Conservation (phyloP, 2,888 invertebrate genomes). For the Drosophila paranaensis region DNA sequence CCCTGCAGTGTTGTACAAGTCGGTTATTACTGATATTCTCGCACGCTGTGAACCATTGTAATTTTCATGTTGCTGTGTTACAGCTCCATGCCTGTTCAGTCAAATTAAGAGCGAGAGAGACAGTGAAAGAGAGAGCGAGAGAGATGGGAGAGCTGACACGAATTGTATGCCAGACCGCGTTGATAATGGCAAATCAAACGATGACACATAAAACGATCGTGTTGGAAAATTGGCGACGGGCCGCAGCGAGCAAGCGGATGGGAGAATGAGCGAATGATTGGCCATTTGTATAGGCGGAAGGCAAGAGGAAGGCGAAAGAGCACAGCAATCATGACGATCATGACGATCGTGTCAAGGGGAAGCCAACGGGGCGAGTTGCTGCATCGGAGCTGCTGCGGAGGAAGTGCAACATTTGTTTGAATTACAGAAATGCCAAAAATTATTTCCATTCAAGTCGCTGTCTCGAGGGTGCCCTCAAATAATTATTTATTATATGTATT, state of each 20-base stretch:
- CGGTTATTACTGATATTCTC: constrained; percentile 78
- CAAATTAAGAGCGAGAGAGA: neutral
- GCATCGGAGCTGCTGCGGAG: constrained; percentile 35
- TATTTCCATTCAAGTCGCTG: constrained; percentile 38
- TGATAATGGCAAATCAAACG: constrained; percentile 83
- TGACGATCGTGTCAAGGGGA: constrained; percentile 30
- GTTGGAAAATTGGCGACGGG: constrained; percentile 71
- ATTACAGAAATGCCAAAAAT: constrained; percentile 61
- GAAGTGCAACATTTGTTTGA: constrained; percentile 77
- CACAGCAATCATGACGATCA: constrained; percentile 44
- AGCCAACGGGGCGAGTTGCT: neutral
- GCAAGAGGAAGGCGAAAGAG: constrained; percentile 31
- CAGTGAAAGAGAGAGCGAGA: neutral
- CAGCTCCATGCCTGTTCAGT: constrained; percentile 29
- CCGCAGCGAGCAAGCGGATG: constrained; percentile 28
- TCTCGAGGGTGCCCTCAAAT: constrained; percentile 54
- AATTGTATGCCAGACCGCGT: constrained; percentile 69
- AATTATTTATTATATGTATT: constrained; percentile 64
- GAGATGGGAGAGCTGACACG: constrained; percentile 47
- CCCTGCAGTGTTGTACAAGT: constrained; percentile 61
- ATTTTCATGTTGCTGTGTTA: constrained; percentile 75
- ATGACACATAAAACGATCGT: constrained; percentile 81
- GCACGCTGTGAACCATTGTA: constrained; percentile 70
- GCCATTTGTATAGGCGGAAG: constrained; percentile 55
- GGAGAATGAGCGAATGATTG: constrained; percentile 58